Evolutionary conservation across 2,797 vertebrate species (phyloP).

Genomic region (Chiloscyllium punctatum): DNA sequence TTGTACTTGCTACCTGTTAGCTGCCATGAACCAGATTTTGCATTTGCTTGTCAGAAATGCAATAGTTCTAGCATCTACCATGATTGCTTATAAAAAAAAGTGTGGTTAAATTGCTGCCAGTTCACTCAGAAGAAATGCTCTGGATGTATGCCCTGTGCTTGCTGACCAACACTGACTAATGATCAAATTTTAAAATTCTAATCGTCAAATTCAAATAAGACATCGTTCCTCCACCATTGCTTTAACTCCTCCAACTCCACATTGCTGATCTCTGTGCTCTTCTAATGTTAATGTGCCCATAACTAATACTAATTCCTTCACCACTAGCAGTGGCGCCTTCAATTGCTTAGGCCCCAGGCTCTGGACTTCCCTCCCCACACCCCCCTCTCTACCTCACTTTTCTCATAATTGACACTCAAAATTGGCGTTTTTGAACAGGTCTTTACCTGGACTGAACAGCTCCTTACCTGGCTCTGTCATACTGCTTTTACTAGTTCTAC

Average conservation of each 20-base stretch:
- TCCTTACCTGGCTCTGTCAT: neutral
- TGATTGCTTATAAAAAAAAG: neutral
- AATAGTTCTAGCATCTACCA: neutral
- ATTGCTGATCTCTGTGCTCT: neutral
- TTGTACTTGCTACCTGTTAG: neutral
- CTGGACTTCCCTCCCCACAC: neutral
- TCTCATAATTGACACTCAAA: neutral
- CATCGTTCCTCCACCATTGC: neutral
- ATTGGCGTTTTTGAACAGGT: neutral
- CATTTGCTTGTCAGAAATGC: neutral
- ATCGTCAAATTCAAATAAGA: neutral
- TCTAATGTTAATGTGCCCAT: neutral
- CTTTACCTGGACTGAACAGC: neutral
- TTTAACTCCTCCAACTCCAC: too few species aligned
- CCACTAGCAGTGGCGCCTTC: neutral
- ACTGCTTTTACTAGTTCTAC: neutral
- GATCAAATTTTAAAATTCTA: neutral
- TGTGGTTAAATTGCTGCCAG: neutral
- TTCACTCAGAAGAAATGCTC: neutral
- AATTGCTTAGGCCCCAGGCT: neutral
- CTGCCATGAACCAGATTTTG: neutral
- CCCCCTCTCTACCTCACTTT: neutral
- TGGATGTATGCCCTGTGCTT: neutral
- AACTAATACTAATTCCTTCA: neutral
- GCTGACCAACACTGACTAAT: neutral